Evolutionary conservation across 2,888 invertebrate species (phyloP).

Genomic region (Plagodis pulveraria): DNA sequence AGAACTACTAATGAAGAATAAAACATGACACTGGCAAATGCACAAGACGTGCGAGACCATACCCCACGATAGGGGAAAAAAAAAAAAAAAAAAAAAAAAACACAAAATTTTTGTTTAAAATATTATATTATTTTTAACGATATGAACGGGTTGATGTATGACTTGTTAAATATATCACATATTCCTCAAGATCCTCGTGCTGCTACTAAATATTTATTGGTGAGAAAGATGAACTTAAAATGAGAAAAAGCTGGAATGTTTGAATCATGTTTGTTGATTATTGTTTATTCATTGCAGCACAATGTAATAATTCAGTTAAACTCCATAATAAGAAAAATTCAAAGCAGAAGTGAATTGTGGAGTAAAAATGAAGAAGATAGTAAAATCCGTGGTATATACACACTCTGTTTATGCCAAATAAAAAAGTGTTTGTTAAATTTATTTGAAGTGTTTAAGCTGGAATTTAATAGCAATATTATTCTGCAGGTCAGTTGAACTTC

Average conservation of each 20-base stretch:
- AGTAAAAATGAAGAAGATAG: constrained; percentile 39
- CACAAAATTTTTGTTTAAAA: no score
- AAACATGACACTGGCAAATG: no score
- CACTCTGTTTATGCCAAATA: constrained; percentile 72
- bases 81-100: no score
- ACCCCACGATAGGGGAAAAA: no score
- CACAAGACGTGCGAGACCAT: no score
- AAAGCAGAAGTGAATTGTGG: constrained; percentile 47
- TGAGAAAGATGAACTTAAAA: constrained; percentile 34
- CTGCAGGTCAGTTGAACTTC: constrained; percentile 53
- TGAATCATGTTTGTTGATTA: no score
- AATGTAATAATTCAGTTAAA: constrained; percentile 38
- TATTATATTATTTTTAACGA: no score
- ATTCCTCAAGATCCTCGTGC: constrained; percentile 45
- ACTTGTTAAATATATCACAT: not conserved
- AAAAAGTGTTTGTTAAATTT: constrained; percentile 67
- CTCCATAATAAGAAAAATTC: constrained; percentile 57
- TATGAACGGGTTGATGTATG: no score
- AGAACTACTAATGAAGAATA: no score
- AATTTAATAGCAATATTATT: constrained; percentile 49
- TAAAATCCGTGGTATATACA: constrained; percentile 61
- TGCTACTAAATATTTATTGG: constrained; percentile 63
- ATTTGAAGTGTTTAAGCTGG: constrained; percentile 70
- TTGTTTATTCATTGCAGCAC: constrained; percentile 48
- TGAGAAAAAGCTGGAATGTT: no score